These are phyloP conservation scores for Entomyzon cyanotis DNA, from an alignment of 2,113 vertebrate species.

Conservation along the genomic window DNA sequence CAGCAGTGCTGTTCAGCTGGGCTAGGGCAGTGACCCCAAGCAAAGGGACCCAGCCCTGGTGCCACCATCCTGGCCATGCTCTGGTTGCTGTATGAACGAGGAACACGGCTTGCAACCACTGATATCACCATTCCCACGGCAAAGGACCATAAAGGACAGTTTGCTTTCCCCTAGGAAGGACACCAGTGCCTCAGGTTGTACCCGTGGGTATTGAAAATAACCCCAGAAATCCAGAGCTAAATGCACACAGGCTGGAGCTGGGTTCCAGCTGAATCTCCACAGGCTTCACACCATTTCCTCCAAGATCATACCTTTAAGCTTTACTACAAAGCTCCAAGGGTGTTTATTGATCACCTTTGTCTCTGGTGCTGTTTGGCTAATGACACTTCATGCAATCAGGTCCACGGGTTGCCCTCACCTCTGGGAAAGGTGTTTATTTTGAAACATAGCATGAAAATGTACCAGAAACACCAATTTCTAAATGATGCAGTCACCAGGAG, in stretches of 20 bases:
- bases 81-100: not conserved
- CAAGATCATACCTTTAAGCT: not conserved
- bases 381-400: not conserved
- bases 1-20: accelerated
- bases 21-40: not conserved
- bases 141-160: not conserved
- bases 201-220: not conserved
- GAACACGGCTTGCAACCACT: not conserved
- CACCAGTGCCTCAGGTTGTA: not conserved
- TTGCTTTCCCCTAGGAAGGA: not conserved
- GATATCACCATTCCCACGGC: not conserved
- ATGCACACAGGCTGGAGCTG: not conserved
- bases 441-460: not conserved
- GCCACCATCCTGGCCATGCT: not conserved
- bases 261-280: not conserved
- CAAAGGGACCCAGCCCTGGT: not conserved
- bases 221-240: not conserved
- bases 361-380: not conserved
- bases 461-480: not conserved
- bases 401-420: not conserved
- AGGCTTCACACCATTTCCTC: not conserved
- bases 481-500: not conserved
- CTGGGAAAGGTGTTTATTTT: not conserved
- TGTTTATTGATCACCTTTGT: not conserved
- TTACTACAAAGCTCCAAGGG: not conserved